phyloP scores from a whole-genome alignment of 2,797 vertebrate genomes.

The Fistularia tabacaria region DNA sequence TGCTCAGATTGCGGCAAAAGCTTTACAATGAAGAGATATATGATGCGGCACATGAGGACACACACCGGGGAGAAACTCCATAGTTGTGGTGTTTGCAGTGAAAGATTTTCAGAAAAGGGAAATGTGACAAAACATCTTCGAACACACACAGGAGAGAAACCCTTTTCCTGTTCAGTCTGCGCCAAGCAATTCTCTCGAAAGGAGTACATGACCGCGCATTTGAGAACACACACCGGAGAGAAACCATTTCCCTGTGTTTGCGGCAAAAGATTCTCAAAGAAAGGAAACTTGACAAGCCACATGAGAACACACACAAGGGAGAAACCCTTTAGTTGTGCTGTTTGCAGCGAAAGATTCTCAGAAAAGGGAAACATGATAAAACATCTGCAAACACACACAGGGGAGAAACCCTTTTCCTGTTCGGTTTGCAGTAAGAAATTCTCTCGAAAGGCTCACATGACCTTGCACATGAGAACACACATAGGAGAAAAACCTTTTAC shows the following conservation, averaged over 20 bases:
- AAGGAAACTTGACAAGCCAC: slow-evolving; percentile 1
- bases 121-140: no score
- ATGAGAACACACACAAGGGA: slow-evolving; percentile 4
- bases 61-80: no score
- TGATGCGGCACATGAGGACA: no score
- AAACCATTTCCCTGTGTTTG: slow-evolving; percentile 2
- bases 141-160: slow-evolving; percentile 5
- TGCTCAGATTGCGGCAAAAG: no score
- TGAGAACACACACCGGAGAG: slow-evolving; percentile 1
- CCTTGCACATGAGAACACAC: slow-evolving; percentile 2
- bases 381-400: slow-evolving; percentile 4
- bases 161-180: not conserved
- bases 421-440: slow-evolving; percentile 2
- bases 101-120: no score
- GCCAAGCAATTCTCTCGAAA: not conserved
- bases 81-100: no score
- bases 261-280: slow-evolving; percentile 1
- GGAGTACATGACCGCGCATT: not conserved
- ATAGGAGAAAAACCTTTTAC: no score
- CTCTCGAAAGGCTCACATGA: not conserved
- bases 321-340: slow-evolving; percentile 3
- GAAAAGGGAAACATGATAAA: not conserved
- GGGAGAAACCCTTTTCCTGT: slow-evolving; percentile 1
- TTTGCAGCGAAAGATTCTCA: slow-evolving; percentile 11
- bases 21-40: no score